phyloP scores from a whole-genome alignment of 2,888 invertebrate species.

The Capitulum mitella region DNA sequence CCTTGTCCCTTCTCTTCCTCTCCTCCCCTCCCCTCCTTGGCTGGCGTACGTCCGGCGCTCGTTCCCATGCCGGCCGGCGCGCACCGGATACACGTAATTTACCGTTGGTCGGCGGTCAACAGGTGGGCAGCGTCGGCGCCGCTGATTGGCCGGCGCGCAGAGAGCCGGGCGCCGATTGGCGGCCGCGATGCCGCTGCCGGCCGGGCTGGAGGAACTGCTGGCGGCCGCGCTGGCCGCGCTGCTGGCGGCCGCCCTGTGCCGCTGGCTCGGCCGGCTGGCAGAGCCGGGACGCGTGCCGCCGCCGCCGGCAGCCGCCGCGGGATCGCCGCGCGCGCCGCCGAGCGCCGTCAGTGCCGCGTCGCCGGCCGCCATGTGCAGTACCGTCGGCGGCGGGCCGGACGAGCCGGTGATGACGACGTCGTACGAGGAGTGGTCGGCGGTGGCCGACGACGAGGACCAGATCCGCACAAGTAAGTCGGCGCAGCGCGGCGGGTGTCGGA shows the following conservation, averaged over 20 bases:
- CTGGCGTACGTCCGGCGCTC: not conserved
- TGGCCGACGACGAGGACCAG: constrained; percentile 10
- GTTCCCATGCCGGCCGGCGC: not conserved
- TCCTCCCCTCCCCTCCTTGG: not conserved
- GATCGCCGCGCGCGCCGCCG: not conserved
- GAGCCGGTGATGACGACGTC: not conserved
- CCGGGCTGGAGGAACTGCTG: not conserved
- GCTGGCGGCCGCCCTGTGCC: not conserved
- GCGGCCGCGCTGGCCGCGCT: not conserved
- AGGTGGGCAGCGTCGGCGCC: not conserved
- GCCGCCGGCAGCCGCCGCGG: not conserved
- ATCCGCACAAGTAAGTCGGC: not conserved
- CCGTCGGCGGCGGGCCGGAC: not conserved
- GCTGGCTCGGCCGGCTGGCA: not conserved
- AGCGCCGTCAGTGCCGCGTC: not conserved
- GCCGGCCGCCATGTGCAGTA: not conserved
- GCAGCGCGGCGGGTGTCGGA: no score
- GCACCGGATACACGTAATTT: constrained; percentile 6
- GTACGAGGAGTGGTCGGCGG: constrained; percentile 4
- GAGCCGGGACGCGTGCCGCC: not conserved
- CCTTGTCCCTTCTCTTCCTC: not conserved
- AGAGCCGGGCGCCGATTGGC: not conserved
- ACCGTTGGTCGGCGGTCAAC: not conserved
- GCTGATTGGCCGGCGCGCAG: not conserved
- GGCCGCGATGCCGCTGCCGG: not conserved